Percentiles rank a stretch among this genome's conserved stretches.
Evolutionary conservation across 2,113 vertebrate species (phyloP).

Genomic region (Corythoichthys haematopterus): DNA sequence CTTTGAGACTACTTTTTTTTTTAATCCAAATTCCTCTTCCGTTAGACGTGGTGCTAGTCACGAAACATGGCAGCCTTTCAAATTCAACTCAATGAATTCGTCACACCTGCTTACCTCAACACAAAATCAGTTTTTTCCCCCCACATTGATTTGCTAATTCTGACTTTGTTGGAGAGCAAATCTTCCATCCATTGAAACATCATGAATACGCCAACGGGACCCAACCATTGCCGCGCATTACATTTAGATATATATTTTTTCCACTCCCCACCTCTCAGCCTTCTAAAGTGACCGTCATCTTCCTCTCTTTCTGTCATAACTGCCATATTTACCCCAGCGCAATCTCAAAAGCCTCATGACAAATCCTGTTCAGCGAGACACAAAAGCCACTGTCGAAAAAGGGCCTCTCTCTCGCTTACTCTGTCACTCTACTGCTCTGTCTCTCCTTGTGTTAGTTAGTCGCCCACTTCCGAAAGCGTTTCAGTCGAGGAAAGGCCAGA

Average conservation of each 20-base stretch:
- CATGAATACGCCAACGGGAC: conserved; percentile 52
- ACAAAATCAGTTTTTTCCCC: conserved; percentile 49
- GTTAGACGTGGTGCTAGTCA: conserved; percentile 46
- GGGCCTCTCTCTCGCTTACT: conserved; percentile 46
- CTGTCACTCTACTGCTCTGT: conserved; percentile 21
- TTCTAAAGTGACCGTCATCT: conserved; percentile 67
- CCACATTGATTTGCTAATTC: conserved; percentile 65
- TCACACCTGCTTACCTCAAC: conserved; percentile 66
- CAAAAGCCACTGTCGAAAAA: conserved; percentile 69
- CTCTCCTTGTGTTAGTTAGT: conserved; percentile 57
- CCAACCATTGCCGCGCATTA: conserved; percentile 38
- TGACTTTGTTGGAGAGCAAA: conserved; percentile 52
- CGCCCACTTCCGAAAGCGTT: conserved; percentile 66
- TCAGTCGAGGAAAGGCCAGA: conserved; percentile 64
- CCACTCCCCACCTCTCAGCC: conserved; percentile 39
- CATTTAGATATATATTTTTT: conserved; percentile 20
- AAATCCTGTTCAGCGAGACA: conserved; percentile 70
- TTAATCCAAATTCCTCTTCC: conserved; percentile 54
- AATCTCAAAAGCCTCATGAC: conserved; percentile 73
- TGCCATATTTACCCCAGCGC: conserved; percentile 67
- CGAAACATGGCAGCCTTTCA: conserved; percentile 64
- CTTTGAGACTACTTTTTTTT: conserved; percentile 35
- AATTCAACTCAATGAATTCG: conserved; percentile 66
- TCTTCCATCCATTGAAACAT: conserved; percentile 60
- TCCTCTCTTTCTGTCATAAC: conserved; percentile 63